These are phyloP conservation scores for Phrixothrix hirtus DNA, from an alignment of 2,888 invertebrate species.

Conservation along the genomic window DNA sequence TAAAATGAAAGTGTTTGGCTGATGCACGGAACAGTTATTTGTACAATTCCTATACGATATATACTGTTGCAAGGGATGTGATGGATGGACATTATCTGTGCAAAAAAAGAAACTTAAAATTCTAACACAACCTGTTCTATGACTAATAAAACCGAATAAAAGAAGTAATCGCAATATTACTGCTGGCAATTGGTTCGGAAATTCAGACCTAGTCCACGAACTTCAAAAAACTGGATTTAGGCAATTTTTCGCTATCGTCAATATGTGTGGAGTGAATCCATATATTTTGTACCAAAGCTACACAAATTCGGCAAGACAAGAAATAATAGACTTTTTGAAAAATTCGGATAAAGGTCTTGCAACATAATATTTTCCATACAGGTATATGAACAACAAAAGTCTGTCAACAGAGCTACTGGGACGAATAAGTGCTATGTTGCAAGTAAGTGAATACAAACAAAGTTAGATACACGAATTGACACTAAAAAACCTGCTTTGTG, in stretches of 20 bases:
- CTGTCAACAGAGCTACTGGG: neutral
- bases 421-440: neutral
- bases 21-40: constrained; percentile 6
- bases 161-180: constrained; percentile 39
- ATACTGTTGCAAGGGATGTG: neutral
- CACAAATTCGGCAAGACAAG: neutral
- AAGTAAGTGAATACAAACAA: neutral
- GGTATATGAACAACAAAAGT: neutral
- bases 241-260: neutral
- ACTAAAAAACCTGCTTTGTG: neutral
- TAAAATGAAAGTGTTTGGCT: constrained; percentile 3
- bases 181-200: constrained; percentile 39
- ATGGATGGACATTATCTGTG: constrained; percentile 1
- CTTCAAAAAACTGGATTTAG: constrained; percentile 28
- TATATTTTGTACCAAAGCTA: constrained; percentile 3
- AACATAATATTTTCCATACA: neutral
- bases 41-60: no score
- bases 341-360: neutral
- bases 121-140: constrained; percentile 17
- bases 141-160: constrained; percentile 20
- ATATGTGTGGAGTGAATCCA: constrained; percentile 1
- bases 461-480: neutral
- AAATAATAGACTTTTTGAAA: neutral
- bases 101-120: constrained; percentile 2
- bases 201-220: constrained; percentile 27